phyloP scores from a whole-genome alignment of 2,888 invertebrate species.

The Mimachlamys varia region DNA sequence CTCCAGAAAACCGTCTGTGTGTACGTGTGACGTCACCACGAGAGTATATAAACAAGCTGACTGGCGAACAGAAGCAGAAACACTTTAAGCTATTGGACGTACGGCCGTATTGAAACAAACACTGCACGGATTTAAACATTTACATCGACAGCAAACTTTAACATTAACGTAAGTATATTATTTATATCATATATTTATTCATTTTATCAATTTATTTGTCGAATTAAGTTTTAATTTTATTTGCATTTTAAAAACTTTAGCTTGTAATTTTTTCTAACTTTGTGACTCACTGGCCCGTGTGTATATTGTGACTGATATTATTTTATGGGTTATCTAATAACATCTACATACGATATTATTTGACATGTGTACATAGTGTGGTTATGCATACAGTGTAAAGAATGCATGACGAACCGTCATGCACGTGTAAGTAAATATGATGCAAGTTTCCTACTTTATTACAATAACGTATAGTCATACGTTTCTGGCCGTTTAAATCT shows the following conservation, averaged over 20 bases:
- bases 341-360: neutral
- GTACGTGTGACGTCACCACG: neutral
- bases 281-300: neutral
- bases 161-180: neutral
- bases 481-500: neutral
- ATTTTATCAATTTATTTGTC: neutral
- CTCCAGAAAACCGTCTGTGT: constrained; percentile 6
- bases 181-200: neutral
- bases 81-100: neutral
- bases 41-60: neutral
- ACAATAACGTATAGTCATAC: neutral
- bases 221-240: neutral
- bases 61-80: neutral
- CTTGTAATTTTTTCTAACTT: neutral
- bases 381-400: neutral
- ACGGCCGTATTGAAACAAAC: neutral
- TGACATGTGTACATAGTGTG: neutral
- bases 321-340: neutral
- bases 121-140: neutral
- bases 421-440: neutral
- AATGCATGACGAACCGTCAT: neutral
- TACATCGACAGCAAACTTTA: neutral
- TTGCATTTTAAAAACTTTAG: neutral
- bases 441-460: neutral
- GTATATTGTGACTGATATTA: neutral